phyloP scores from a whole-genome alignment of 1,140 invertebrate genomes.

The Pogonomyrmex barbatus region DNA sequence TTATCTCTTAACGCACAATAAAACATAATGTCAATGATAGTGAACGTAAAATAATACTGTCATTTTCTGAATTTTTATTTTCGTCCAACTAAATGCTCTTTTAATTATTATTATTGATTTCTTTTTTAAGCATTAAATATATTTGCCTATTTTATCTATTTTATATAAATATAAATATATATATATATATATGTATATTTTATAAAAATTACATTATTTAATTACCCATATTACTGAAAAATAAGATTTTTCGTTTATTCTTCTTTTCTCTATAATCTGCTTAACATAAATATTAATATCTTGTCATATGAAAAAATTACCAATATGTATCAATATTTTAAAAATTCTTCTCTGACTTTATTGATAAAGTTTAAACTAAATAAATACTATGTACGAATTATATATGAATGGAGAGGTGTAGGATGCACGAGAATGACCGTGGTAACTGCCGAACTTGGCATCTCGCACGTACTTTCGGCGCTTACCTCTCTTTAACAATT shows the following conservation, averaged over 20 bases:
- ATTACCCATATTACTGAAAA: neutral
- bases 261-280: neutral
- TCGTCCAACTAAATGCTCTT: neutral
- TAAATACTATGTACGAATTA: neutral
- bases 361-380: neutral
- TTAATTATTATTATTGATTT: neutral
- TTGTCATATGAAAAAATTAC: neutral
- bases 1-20: neutral
- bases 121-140: neutral
- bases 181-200: neutral
- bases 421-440: constrained; percentile 13
- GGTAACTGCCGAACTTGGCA: constrained; percentile 52
- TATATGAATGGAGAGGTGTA: constrained; percentile 13
- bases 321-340: neutral
- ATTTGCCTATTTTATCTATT: neutral
- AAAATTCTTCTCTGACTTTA: neutral
- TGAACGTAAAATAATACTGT: neutral
- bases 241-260: neutral
- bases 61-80: neutral
- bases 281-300: neutral
- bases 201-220: neutral
- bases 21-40: neutral
- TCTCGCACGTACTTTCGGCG: constrained; percentile 64
- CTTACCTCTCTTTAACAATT: constrained; percentile 51
- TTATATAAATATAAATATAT: too few relatives aligned